Base-by-base conservation (phyloP, 1,140 invertebrate genomes). In the Oryctes rhinoceros region DNA sequence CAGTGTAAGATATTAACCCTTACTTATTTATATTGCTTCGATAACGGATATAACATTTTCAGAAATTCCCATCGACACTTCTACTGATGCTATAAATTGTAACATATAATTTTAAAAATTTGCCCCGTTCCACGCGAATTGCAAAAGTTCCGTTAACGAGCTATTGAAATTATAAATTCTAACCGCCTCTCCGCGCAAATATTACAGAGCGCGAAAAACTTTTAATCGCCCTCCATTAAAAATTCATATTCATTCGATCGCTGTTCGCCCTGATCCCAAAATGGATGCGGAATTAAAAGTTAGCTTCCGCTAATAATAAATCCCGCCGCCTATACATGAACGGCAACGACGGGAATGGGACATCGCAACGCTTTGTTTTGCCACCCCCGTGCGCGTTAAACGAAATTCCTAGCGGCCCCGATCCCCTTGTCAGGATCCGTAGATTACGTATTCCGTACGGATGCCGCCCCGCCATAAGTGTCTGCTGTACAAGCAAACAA, bases 261-360 rank as follows among this genome's bases (percentile, higher is more conserved):
- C 65, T 37, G 65, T 24, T 24, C 35, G 18, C 65, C 65, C 20
- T 37, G 13, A 18, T 71, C 20, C 24, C 35, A 15, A 35, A 71
- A 71, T 71, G 24, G 65, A 71, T 71, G 65, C 65, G 65, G 65
- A 71, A 71, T 71, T 71, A 71, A 71, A 71, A 71, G 65, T 71
- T 71, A 71, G 20, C 65, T 20, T 71, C 65, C 18, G 5, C 24
- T 71, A 71, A 71, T 71, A 71, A 71, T 71, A 71, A 71, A 71
- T 71, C 65, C 24, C 65, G 65, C 7, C 24, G 65, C 65, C 65
- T 15, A 35, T 71, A 24, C 65, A 71, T 37, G 37, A 30, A 30
- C 24, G 24, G 24, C 24, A 18, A 30, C 65, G 20, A 24, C 24
- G 13, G 65, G 11, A 24, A 71, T 20, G 24, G 65, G 65, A 30